Conservation (phyloP, 2,888 invertebrate genomes). For the Melipona beecheii region DNA sequence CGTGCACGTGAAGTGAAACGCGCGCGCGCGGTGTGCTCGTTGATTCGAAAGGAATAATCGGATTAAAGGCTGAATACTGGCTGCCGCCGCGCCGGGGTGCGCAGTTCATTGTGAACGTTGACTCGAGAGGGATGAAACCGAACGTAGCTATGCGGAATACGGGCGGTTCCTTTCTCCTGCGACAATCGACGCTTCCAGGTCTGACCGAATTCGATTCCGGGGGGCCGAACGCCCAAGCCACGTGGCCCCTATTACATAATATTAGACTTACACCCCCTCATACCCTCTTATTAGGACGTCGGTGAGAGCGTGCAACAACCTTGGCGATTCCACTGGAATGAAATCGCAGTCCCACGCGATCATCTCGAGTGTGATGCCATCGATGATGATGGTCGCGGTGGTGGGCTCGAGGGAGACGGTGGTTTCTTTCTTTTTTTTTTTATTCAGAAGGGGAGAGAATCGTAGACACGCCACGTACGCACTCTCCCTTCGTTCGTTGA, state of each 20-base stretch:
- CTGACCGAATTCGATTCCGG: conserved; percentile 60
- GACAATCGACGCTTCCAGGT: conserved; percentile 53
- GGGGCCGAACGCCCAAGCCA: conserved; percentile 54
- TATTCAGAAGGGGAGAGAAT: not conserved
- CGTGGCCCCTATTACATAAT: conserved; percentile 74
- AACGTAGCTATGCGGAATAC: conserved; percentile 59
- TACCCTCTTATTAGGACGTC: conserved; percentile 31
- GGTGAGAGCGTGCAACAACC: not conserved
- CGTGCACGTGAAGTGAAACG: conserved; percentile 44
- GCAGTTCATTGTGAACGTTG: conserved; percentile 70
- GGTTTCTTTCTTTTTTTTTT: conserved; percentile 24
- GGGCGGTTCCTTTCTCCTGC: conserved; percentile 46
- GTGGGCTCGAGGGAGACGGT: not conserved
- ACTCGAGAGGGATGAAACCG: conserved; percentile 73
- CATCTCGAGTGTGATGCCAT: conserved; percentile 68
- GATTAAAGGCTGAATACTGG: conserved; percentile 69
- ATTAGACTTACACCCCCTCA: conserved; percentile 64
- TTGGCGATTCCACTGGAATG: conserved; percentile 19
- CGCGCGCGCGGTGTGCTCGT: conserved; percentile 51
- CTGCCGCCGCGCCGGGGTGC: conserved; percentile 50
- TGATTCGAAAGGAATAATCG: conserved; percentile 75
- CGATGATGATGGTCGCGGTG: conserved; percentile 43
- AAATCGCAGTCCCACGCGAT: conserved; percentile 61
- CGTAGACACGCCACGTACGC: not conserved
- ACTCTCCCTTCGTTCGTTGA: too few species aligned